A percentile compares a stretch with the other conserved stretches of the same genome.
phyloP scores from a whole-genome alignment of 2,113 vertebrate species.

The Symphodus melops region DNA sequence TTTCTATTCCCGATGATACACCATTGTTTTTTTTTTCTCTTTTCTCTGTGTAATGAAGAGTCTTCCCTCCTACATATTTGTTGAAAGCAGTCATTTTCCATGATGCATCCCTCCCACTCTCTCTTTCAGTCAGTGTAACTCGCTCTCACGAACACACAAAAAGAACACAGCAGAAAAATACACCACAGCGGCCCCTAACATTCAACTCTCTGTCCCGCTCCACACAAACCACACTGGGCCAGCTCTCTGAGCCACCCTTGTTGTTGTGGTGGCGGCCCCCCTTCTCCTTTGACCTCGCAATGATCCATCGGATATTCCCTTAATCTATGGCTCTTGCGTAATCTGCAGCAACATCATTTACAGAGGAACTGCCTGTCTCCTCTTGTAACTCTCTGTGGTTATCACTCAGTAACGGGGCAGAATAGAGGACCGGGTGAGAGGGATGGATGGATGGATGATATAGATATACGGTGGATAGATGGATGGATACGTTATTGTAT shows the following conservation, averaged over 20 bases:
- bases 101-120: conserved; percentile 76
- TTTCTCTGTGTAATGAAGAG: conserved; percentile 62
- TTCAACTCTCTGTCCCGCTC: conserved; percentile 30
- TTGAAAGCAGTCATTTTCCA: conserved; percentile 78
- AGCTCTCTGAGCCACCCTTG: conserved; percentile 46
- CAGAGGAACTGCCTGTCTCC: conserved; percentile 77
- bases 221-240: conserved; percentile 40
- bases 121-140: conserved; percentile 54
- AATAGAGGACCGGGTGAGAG: conserved; percentile 57
- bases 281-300: conserved; percentile 60
- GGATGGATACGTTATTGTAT: conserved; percentile 22
- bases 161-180: conserved; percentile 40
- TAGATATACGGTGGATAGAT: conserved; percentile 17
- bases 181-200: conserved; percentile 23
- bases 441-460: conserved; percentile 48
- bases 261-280: conserved; percentile 61
- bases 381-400: conserved; percentile 74
- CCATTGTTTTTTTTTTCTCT: conserved; percentile 46
- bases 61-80: conserved; percentile 78
- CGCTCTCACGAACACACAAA: conserved; percentile 16
- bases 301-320: conserved; percentile 79
- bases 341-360: conserved; percentile 71
- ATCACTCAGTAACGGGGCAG: conserved; percentile 72
- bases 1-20: conserved; percentile 47
- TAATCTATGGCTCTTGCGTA: conserved; percentile 82